These are phyloP conservation scores for Pygoscelis antarcticus DNA, from an alignment of 2,113 vertebrate genomes.

Conservation along the genomic window DNA sequence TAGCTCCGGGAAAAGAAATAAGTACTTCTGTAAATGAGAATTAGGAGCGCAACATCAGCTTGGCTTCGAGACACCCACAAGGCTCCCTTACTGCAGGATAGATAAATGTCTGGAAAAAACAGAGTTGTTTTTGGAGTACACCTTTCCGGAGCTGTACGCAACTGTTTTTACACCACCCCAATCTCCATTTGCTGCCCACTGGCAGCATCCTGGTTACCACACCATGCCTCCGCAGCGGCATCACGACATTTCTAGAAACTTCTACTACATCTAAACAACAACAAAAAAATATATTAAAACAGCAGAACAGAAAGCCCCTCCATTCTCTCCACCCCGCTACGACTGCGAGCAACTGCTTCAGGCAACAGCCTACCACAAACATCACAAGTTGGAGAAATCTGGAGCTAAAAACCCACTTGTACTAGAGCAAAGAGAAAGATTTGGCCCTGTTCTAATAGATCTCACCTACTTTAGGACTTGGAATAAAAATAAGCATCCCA, in stretches of 20 bases:
- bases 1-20: background rate
- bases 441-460: too few relatives aligned
- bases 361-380: background rate
- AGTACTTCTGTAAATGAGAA: background rate
- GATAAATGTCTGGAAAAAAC: background rate
- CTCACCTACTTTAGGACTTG: background rate
- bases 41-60: too few relatives aligned
- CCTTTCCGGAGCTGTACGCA: background rate
- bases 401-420: background rate
- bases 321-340: too few relatives aligned
- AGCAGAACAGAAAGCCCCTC: background rate
- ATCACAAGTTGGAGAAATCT: rapidly evolving
- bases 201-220: background rate
- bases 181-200: background rate
- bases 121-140: background rate
- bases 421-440: background rate
- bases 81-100: background rate
- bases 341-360: background rate
- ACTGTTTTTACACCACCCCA: background rate
- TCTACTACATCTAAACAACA: background rate
- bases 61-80: background rate
- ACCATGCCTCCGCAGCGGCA: background rate
- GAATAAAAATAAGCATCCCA: background rate
- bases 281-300: too few relatives aligned
- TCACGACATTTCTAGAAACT: background rate